These are phyloP conservation scores for Erebia ligea DNA, from an alignment of 2,888 invertebrate species.

Conservation along the genomic window DNA sequence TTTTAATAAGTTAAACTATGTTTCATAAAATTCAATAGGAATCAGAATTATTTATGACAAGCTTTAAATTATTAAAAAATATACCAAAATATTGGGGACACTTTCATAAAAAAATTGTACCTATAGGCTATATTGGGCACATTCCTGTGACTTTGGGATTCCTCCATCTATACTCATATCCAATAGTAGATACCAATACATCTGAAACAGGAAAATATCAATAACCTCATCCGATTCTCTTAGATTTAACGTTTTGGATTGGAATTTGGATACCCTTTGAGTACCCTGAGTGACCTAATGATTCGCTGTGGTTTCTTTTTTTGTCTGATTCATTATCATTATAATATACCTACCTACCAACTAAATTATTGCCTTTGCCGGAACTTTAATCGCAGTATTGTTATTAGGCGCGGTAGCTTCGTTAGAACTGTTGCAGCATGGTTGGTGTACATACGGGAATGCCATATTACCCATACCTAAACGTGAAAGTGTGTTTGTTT, in stretches of 20 bases:
- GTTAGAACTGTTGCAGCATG: neutral
- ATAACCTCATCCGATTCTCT: neutral
- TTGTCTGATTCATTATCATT: neutral
- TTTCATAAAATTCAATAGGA: too few species aligned
- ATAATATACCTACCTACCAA: neutral
- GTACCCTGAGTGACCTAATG: constrained; percentile 10
- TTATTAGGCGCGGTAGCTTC: neutral
- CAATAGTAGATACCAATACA: neutral
- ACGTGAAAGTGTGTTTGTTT: too few species aligned
- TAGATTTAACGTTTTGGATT: neutral
- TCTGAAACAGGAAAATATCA: constrained; percentile 4
- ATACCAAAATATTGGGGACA: too few species aligned
- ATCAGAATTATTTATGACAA: too few species aligned
- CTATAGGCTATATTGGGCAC: too few species aligned
- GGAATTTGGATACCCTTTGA: neutral
- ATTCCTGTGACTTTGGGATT: too few species aligned
- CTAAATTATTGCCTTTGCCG: neutral
- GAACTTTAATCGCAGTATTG: neutral
- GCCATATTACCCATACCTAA: too few species aligned
- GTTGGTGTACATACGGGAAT: neutral
- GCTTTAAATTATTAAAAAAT: too few species aligned
- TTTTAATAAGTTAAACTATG: too few species aligned
- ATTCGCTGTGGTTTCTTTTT: constrained; percentile 8
- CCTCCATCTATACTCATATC: too few species aligned
- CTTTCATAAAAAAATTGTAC: too few species aligned